phyloP scores from a whole-genome alignment of 92 coral and sea anemone genomes.

The Parazoanthus atlanticus region DNA sequence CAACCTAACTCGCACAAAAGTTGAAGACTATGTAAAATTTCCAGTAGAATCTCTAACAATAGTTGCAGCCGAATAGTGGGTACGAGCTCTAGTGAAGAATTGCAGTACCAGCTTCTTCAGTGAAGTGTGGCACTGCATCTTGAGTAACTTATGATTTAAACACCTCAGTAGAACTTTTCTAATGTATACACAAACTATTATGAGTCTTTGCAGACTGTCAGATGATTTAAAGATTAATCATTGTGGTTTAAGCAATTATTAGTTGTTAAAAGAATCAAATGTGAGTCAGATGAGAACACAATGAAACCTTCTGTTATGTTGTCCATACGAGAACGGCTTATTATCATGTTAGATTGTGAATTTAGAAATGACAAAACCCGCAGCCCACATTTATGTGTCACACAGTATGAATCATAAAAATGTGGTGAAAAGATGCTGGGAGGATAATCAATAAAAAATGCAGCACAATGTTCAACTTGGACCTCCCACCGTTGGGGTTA shows the following conservation, averaged over 20 bases:
- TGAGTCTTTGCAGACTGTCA: not conserved
- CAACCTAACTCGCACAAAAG: too few species aligned
- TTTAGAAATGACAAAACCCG: conserved; percentile 16
- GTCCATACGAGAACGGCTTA: not conserved
- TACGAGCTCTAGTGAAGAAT: too few species aligned
- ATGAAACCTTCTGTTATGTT: not conserved
- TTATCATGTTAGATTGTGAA: not conserved
- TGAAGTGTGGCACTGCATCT: too few species aligned
- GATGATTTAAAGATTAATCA: too few species aligned
- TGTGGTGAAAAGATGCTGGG: conserved; percentile 4
- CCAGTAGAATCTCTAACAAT: too few species aligned
- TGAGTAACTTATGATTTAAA: too few species aligned
- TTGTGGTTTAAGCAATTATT: too few species aligned
- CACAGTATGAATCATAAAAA: conserved; percentile 9
- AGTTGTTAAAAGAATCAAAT: not conserved
- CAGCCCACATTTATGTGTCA: not conserved
- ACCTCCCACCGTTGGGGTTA: not conserved
- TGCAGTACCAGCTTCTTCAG: too few species aligned
- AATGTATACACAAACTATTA: too few species aligned
- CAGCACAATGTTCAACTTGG: not conserved
- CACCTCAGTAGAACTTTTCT: too few species aligned
- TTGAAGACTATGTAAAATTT: too few species aligned
- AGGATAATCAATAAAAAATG: not conserved
- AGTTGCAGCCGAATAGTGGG: too few species aligned
- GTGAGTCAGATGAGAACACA: not conserved